A percentile compares a stretch with the other conserved stretches of the same genome.
Conservation (phyloP, 2,888 invertebrate species). For the Coremacera marginata region DNA sequence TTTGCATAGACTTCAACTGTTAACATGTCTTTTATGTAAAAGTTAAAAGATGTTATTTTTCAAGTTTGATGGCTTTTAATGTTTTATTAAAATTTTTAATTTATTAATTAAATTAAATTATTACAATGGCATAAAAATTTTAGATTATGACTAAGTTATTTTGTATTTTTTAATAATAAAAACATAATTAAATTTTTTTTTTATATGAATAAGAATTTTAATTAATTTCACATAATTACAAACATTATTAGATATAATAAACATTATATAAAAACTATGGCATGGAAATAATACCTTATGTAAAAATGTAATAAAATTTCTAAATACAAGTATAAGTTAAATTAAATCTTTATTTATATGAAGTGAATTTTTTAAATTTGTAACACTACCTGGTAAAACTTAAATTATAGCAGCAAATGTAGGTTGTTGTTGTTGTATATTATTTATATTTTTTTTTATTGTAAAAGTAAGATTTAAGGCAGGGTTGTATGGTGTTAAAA, state of each 20-base stretch:
- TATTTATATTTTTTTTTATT: neutral
- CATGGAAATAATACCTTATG: conserved; percentile 37
- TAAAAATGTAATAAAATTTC: conserved; percentile 15
- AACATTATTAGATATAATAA: neutral
- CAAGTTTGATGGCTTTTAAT: too few species aligned
- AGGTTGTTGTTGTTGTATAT: neutral
- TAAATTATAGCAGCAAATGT: conserved; percentile 18
- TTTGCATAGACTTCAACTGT: too few species aligned
- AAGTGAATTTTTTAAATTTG: conserved; percentile 28
- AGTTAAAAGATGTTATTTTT: too few species aligned
- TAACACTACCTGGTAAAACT: conserved; percentile 6
- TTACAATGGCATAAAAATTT: conserved; percentile 26
- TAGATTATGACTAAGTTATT: conserved; percentile 36
- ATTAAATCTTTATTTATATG: conserved; percentile 18
- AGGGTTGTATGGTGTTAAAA: neutral
- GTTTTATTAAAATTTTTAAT: too few species aligned
- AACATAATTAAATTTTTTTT: neutral
- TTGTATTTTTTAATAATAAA: neutral
- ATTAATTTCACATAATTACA: neutral
- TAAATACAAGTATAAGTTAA: neutral
- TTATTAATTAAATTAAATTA: neutral
- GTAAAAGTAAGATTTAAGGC: conserved; percentile 1
- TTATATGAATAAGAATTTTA: conserved; percentile 3
- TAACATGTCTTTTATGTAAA: too few species aligned
- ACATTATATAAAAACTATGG: conserved; percentile 25